Evolutionary conservation across 1,140 invertebrate genomes (phyloP).

Genomic region (Coelopa frigida): DNA sequence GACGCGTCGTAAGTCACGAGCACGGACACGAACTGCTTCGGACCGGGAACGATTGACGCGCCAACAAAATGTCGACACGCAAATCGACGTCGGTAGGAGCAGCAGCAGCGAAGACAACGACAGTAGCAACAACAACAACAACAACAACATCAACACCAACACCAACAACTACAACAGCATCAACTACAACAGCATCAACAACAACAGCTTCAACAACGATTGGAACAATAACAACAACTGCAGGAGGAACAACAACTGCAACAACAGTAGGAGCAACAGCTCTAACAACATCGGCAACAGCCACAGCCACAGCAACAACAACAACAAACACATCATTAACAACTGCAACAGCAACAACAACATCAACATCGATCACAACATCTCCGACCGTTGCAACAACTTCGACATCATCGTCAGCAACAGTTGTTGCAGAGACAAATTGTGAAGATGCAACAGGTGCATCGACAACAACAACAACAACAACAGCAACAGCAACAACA

Average conservation of each 20-base stretch:
- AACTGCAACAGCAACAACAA: background rate
- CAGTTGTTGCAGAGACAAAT: conserved; percentile 3
- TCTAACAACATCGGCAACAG: too few relatives aligned
- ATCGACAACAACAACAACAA: conserved; percentile 2
- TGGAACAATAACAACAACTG: background rate
- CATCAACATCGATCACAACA: background rate
- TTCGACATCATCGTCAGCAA: background rate
- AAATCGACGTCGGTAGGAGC: conserved; percentile 18
- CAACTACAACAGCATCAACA: background rate
- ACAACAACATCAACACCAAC: background rate
- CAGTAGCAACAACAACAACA: conserved; percentile 9
- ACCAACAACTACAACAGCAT: background rate
- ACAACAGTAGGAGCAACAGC: background rate
- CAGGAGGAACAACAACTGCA: background rate
- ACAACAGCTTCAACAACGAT: background rate
- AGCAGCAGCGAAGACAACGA: conserved; percentile 6
- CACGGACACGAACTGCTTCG: too few relatives aligned
- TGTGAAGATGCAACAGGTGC: conserved; percentile 12
- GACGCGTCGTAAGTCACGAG: too few relatives aligned
- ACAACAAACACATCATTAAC: conserved; percentile 2
- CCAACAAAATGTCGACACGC: conserved; percentile 38
- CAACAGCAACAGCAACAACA: conserved; percentile 1
- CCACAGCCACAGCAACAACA: background rate
- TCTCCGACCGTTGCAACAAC: background rate
- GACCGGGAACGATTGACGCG: too few relatives aligned